Evolutionary conservation across 2,797 vertebrate species (phyloP).

Genomic region (Intellagama lesueurii): DNA sequence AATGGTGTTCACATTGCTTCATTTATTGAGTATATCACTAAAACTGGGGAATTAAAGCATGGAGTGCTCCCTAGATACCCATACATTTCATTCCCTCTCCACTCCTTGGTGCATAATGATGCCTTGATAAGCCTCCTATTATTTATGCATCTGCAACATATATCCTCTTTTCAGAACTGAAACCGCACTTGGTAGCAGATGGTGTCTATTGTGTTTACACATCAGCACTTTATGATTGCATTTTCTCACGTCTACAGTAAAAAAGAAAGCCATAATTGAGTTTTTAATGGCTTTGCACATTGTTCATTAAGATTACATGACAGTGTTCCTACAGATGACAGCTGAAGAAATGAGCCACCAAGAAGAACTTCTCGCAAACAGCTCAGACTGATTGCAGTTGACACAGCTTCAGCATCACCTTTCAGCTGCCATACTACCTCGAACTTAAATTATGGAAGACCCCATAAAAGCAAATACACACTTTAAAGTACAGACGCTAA

Average conservation of each 20-base stretch:
- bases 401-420: slow-evolving; percentile 44
- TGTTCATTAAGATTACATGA: slow-evolving; percentile 83
- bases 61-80: slow-evolving; percentile 77
- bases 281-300: slow-evolving; percentile 91
- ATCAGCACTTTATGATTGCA: slow-evolving; percentile 85
- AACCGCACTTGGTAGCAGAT: slow-evolving; percentile 76
- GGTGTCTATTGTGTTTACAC: slow-evolving; percentile 85
- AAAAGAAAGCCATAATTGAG: slow-evolving; percentile 83
- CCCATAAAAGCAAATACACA: slow-evolving; percentile 32
- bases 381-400: slow-evolving; percentile 56
- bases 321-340: slow-evolving; percentile 69
- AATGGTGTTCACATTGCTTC: slow-evolving; percentile 55
- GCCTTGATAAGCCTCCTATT: slow-evolving; percentile 76
- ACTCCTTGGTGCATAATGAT: slow-evolving; percentile 73
- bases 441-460: slow-evolving; percentile 51
- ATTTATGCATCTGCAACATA: slow-evolving; percentile 77
- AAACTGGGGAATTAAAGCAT: slow-evolving; percentile 77
- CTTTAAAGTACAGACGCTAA: slow-evolving; percentile 36
- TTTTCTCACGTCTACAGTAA: slow-evolving; percentile 80
- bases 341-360: slow-evolving; percentile 68
- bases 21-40: slow-evolving; percentile 74
- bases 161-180: slow-evolving; percentile 73
- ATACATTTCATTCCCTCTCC: slow-evolving; percentile 79
- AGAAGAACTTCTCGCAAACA: slow-evolving; percentile 44
- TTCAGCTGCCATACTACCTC: slow-evolving; percentile 33